These are phyloP conservation scores for Brachyptera risi DNA, from an alignment of 2,888 invertebrate species.

Conservation along the genomic window DNA sequence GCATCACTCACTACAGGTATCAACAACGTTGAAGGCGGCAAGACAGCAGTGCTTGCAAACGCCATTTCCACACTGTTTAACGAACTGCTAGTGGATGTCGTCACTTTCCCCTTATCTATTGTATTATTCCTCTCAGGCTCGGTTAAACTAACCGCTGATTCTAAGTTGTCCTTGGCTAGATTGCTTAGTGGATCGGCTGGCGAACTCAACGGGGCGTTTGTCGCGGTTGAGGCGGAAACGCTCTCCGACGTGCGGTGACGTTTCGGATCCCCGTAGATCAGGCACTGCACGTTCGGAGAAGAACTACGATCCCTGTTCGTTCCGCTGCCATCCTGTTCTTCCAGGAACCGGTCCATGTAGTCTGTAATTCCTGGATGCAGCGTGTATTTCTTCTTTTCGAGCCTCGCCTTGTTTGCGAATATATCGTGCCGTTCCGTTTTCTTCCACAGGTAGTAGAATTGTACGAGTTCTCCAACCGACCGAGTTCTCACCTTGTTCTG, in stretches of 20 bases:
- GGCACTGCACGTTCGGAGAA: conserved; percentile 61
- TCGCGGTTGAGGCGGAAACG: too few relatives aligned
- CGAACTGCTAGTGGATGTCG: background rate
- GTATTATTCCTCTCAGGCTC: conserved; percentile 24
- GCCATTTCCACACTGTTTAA: conserved; percentile 30
- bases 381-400: conserved; percentile 90
- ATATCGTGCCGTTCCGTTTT: conserved; percentile 96
- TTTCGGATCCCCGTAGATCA: conserved; percentile 47
- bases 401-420: conserved; percentile 76
- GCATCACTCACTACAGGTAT: background rate
- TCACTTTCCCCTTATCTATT: conserved; percentile 1
- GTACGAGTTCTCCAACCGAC: conserved; percentile 93
- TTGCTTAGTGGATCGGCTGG: conserved; percentile 36
- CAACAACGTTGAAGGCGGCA: conserved; percentile 17
- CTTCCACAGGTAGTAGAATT: conserved; percentile 89
- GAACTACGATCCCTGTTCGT: conserved; percentile 60
- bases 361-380: conserved; percentile 90
- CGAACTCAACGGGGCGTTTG: too few relatives aligned
- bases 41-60: conserved; percentile 28
- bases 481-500: conserved; percentile 89
- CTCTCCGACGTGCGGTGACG: conserved; percentile 37
- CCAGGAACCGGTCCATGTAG: conserved; percentile 89
- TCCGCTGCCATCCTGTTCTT: conserved; percentile 68
- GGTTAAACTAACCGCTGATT: conserved; percentile 36
- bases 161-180: conserved; percentile 36